Percentiles rank a stretch among this genome's conserved stretches.
Conservation (phyloP, 2,797 vertebrate genomes). For the Falco peregrinus region DNA sequence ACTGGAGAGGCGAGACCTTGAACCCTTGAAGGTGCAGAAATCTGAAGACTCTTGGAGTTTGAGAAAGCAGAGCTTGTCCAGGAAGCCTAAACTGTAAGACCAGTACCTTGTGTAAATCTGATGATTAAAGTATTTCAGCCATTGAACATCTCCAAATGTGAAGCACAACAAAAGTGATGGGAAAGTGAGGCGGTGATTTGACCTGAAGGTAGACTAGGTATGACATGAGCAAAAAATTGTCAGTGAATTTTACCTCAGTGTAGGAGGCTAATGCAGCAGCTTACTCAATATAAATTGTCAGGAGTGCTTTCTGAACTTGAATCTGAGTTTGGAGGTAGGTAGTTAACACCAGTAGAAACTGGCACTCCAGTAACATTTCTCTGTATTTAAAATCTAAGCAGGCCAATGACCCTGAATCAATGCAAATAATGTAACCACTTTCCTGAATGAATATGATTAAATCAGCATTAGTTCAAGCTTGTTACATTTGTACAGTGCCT, state of each 20-base stretch:
- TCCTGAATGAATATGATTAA: neutral
- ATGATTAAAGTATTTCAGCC: neutral
- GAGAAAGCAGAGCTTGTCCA: neutral
- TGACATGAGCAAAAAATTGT: neutral
- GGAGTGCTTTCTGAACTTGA: neutral
- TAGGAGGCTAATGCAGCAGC: neutral
- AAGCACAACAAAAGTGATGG: neutral
- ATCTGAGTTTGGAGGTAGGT: neutral
- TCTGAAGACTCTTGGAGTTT: neutral
- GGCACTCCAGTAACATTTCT: neutral
- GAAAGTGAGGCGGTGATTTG: neutral
- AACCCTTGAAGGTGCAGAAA: neutral
- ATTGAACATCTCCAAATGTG: neutral
- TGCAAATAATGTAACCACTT: neutral
- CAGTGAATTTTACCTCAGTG: neutral
- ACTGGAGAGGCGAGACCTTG: accelerated
- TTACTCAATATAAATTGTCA: neutral
- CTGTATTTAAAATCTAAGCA: neutral
- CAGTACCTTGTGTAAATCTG: neutral
- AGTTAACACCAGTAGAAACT: neutral
- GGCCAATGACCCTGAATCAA: neutral
- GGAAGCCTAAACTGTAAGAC: neutral
- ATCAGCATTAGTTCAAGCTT: neutral
- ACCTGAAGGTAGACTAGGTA: neutral
- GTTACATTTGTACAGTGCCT: neutral